Percentiles rank a stretch among this genome's conserved stretches.
Conservation (phyloP, 2,888 invertebrate species). For the Masnerella sp. region DNA sequence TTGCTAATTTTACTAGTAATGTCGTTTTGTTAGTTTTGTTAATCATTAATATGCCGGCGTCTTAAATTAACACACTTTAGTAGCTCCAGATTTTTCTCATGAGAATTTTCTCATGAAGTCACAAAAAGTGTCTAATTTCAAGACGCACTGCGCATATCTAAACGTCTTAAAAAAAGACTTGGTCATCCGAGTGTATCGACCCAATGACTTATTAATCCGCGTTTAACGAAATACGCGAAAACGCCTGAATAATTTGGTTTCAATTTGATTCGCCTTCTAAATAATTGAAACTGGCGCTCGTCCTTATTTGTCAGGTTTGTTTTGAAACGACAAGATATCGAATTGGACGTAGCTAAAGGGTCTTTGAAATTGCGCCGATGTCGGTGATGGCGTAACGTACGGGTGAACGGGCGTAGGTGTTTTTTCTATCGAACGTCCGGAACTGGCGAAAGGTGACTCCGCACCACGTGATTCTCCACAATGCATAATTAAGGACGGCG, state of each 20-base stretch:
- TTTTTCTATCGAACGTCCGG: constrained; percentile 48
- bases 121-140: no score
- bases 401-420: constrained; percentile 51
- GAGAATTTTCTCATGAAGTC: no score
- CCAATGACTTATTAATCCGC: constrained; percentile 30
- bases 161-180: no score
- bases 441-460: constrained; percentile 53
- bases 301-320: constrained; percentile 35
- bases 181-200: neutral
- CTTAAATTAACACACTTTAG: no score
- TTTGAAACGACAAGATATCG: constrained; percentile 54
- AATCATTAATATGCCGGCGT: no score
- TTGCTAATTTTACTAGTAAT: no score
- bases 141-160: no score
- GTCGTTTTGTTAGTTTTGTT: no score
- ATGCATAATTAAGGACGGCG: constrained; percentile 72
- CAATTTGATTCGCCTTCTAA: constrained; percentile 30
- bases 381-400: constrained; percentile 48
- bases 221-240: constrained; percentile 25
- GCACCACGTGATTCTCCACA: constrained; percentile 66
- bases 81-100: no score
- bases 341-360: constrained; percentile 49
- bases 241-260: constrained; percentile 32
- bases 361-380: constrained; percentile 51
- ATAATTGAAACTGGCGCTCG: constrained; percentile 33